phyloP scores from a whole-genome alignment of 2,888 invertebrate genomes.

The Calephelis perditalis region DNA sequence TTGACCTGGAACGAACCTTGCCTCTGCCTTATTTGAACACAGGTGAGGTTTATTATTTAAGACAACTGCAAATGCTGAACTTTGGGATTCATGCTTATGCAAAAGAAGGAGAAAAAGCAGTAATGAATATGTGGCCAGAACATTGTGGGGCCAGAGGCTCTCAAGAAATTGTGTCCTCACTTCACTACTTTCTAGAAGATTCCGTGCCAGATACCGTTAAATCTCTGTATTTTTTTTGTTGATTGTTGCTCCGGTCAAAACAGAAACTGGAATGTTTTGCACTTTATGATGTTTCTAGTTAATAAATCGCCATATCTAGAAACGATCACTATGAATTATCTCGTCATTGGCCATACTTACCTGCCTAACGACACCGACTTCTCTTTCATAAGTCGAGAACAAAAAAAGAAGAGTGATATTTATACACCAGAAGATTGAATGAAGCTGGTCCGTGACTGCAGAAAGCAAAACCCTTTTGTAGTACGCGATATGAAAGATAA shows the following conservation, averaged over 20 bases:
- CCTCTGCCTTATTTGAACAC: constrained; percentile 23
- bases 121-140: constrained; percentile 26
- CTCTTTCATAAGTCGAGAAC: constrained; percentile 25
- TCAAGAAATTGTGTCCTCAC: constrained; percentile 23
- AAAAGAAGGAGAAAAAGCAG: constrained; percentile 22
- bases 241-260: constrained; percentile 25
- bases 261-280: constrained; percentile 28
- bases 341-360: constrained; percentile 26
- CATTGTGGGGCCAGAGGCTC: constrained; percentile 25
- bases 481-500: constrained; percentile 24
- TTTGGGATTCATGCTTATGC: constrained; percentile 19
- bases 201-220: constrained; percentile 12
- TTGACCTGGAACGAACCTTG: constrained; percentile 24
- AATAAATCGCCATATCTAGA: constrained; percentile 26
- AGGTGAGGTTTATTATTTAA: constrained; percentile 21
- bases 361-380: constrained; percentile 25
- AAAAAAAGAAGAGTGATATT: constrained; percentile 23
- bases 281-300: constrained; percentile 27
- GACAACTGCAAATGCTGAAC: constrained; percentile 28
- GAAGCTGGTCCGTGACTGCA: constrained; percentile 24
- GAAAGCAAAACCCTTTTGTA: constrained; percentile 22
- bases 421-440: constrained; percentile 26
- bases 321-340: constrained; percentile 24
- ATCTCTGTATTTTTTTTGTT: constrained; percentile 11
- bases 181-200: constrained; percentile 14